Base-by-base conservation (phyloP, 2,888 invertebrate genomes). In the Craniophora ligustri region DNA sequence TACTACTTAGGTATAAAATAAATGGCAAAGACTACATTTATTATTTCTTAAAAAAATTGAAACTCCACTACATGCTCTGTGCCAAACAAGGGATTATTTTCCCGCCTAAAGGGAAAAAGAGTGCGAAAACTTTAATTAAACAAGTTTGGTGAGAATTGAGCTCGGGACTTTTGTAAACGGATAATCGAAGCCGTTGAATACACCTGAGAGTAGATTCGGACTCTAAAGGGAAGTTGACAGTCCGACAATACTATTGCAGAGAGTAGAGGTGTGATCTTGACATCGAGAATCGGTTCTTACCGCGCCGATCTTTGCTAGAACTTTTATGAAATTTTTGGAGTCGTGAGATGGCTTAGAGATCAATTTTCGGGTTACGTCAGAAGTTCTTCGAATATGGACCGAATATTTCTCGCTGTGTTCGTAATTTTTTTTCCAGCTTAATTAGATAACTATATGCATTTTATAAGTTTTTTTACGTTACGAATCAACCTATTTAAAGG, bases 51-150 rank as follows among this genome's bases (percentile, higher is more conserved):
- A n/a, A n/a, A n/a, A n/a, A n/a, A 56, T 45, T 13, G 42, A 48
- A 0, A 55, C 79, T 86, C 84, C 26, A 82, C 46, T 39, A 39
- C 38, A 39, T 64, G 34, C 53, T 10, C 34, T 87, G 81, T 86
- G 77, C 87, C 73, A 67, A 85, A 86, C 82, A 82, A 85, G 86
- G 87, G 89, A 91, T 88, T 91, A 91, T 89, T 88, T 86, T 85
- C 84, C 82, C 87, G 88, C 86, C 91, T 86, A 85, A 90, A 89
- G 91, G 91, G 87, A 92, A 93, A 91, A 93, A 93, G 92, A 90
- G 92, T 91, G 90, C 86, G 87, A 91, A 87, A 92, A 93, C 88
- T 93, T 93, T 93, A 93, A 93, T 93, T 93, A 92, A 92, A 93
- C 92, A 93, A 93, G 91, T 92, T 93, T 82, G 86, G 86, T 82